A percentile compares a stretch with the other conserved stretches of the same genome.
Evolutionary conservation across 2,113 vertebrate species (phyloP).

Genomic region (Brachyhypopomus occidentalis): DNA sequence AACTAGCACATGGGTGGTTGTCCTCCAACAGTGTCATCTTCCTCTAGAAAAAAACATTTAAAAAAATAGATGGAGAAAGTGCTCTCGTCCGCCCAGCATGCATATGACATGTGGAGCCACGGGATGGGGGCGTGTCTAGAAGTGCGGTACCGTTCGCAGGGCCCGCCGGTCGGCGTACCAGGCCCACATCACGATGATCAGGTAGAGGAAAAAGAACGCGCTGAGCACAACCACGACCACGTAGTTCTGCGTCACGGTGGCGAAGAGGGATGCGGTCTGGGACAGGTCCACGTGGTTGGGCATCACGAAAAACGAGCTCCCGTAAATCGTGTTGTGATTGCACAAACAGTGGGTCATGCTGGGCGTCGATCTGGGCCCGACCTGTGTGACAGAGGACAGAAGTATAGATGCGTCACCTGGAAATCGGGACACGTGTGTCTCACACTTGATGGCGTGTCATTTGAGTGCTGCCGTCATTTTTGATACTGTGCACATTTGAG

Average conservation of each 20-base stretch:
- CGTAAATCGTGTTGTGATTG: constrained; percentile 80
- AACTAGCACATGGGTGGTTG: constrained; percentile 73
- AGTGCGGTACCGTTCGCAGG: constrained; percentile 69
- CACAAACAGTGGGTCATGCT: constrained; percentile 78
- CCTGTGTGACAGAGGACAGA: constrained; percentile 63
- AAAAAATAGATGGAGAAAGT: background rate
- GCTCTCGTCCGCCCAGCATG: background rate
- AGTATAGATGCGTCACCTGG: background rate
- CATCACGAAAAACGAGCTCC: constrained; percentile 79
- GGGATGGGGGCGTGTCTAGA: background rate
- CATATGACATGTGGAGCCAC: background rate
- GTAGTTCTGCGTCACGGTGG: constrained; percentile 73
- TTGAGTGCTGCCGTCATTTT: background rate
- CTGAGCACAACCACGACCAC: constrained; percentile 77
- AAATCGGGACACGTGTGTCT: too few relatives aligned
- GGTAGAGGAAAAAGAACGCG: constrained; percentile 74
- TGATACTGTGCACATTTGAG: background rate
- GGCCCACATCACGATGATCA: constrained; percentile 75
- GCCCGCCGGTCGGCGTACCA: constrained; percentile 77
- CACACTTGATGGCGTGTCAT: too few relatives aligned
- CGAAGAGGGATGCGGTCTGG: constrained; percentile 71
- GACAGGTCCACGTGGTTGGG: constrained; percentile 77
- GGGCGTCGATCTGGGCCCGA: constrained; percentile 68
- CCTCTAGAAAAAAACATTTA: constrained; percentile 72
- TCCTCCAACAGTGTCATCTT: constrained; percentile 81